phyloP scores from a whole-genome alignment of 2,113 vertebrate species.

The Eulemur macaco region DNA sequence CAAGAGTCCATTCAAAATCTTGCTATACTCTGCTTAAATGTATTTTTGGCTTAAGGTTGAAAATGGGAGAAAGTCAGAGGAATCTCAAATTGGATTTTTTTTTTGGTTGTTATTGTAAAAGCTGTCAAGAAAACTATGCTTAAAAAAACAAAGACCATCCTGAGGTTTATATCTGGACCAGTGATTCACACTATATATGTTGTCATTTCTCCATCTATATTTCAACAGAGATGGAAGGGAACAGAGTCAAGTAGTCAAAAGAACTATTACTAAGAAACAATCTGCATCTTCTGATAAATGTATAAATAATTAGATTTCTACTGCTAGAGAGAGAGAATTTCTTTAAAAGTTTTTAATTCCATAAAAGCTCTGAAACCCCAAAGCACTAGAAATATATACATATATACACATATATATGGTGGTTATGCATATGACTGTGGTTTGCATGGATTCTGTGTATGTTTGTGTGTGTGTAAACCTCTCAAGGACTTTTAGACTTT shows the following conservation, averaged over 20 bases:
- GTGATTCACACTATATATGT: not conserved
- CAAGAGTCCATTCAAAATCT: not conserved
- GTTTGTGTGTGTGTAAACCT: not conserved
- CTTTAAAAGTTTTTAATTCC: not conserved
- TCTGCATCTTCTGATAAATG: not conserved
- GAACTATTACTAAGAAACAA: not conserved
- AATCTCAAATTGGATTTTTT: slow-evolving; percentile 7
- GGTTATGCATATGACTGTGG: not conserved
- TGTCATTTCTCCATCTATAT: not conserved
- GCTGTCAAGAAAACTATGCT: slow-evolving; percentile 33
- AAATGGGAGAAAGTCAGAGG: not conserved
- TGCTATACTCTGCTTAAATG: not conserved
- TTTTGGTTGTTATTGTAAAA: not conserved
- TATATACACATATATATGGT: not conserved
- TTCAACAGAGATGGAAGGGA: not conserved
- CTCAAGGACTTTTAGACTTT: not conserved
- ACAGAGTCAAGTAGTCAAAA: not conserved
- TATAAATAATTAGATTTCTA: not conserved
- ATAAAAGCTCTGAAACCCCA: not conserved
- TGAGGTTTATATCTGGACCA: slow-evolving; percentile 10
- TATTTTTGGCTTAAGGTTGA: slow-evolving; percentile 1
- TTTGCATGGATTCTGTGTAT: not conserved
- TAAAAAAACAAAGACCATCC: not conserved
- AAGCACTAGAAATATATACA: not conserved
- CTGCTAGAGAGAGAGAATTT: not conserved